Evolutionary conservation across 2,888 invertebrate species (phyloP), one percentile per base, ranked within the genome.

Genomic region (Cerceris rybyensis): DNA sequence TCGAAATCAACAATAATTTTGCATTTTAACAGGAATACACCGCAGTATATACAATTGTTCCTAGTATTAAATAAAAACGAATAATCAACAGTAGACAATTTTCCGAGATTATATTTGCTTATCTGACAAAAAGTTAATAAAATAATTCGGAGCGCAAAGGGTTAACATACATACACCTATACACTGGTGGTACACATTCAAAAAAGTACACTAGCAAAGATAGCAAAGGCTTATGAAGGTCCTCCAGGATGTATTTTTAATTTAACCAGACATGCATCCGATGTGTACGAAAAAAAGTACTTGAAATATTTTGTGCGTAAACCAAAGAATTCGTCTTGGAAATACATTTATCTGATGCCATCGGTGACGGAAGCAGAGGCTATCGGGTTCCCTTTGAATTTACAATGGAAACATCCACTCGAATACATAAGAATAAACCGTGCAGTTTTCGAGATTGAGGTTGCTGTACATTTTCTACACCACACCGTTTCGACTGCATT

Each of bases 161-260:
- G 43, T 7, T 5, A 11, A 50, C 11, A 13, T 8, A 13, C 50
- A 9, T 6, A 43, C 7, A 43, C 7, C 7, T 6, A 43, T 43
- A 43, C 7, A 43, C 7, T 43, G 43, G 43, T 9, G 16, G 41
- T 43, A 75, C n/a, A n/a, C n/a, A n/a, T n/a, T n/a, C n/a, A n/a
- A n/a, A n/a, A n/a, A n/a, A n/a, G n/a, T n/a, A n/a, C n/a, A n/a
- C n/a, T n/a, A n/a, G n/a, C 46, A 13, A 16, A 70, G 57, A 65
- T 70, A 70, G 70, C 66, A 28, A 46, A 64, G 69, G 64, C 70
- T 78, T 70, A 70, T 16, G 70, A 43, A 78, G 75, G 64, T 78
- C 70, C 66, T 64, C 63, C 57, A 57, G 39, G 54, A 76, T 50
- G 75, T 75, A 78, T 78, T 78, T 78, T 75, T 78, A 78, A 78